Conservation (phyloP, 2,888 invertebrate species). For the Harpagoxenus sublaevis region DNA sequence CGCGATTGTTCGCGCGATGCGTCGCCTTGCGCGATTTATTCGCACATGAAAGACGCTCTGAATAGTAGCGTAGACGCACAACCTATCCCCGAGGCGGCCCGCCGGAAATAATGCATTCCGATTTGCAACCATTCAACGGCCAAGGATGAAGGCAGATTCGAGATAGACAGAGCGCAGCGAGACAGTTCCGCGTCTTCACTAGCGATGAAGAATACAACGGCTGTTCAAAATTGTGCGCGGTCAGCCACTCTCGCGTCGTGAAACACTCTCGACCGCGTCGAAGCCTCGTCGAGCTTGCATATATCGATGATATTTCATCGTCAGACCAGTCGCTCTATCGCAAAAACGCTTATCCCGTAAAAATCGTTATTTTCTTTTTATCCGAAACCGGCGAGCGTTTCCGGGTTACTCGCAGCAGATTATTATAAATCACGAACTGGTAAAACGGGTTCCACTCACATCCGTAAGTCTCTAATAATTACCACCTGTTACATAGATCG, state of each 20-base stretch:
- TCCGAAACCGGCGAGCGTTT: slow-evolving; percentile 27
- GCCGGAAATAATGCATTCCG: slow-evolving; percentile 42
- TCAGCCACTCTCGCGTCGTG: background rate
- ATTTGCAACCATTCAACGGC: slow-evolving; percentile 23
- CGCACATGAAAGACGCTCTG: slow-evolving; percentile 31
- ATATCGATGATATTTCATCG: slow-evolving; percentile 35
- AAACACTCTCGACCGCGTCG: slow-evolving; percentile 13
- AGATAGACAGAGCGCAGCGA: background rate
- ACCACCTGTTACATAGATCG: slow-evolving; percentile 22
- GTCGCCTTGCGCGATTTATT: slow-evolving; percentile 60
- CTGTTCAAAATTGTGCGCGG: slow-evolving; percentile 29
- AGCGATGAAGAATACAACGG: background rate
- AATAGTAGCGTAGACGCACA: slow-evolving; percentile 15
- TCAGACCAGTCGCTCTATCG: background rate
- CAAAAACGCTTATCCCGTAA: background rate
- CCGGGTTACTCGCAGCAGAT: slow-evolving; percentile 4
- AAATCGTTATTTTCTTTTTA: slow-evolving; percentile 24
- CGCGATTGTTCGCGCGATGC: slow-evolving; percentile 46
- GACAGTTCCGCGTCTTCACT: slow-evolving; percentile 14
- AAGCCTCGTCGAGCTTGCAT: background rate
- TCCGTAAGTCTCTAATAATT: slow-evolving; percentile 36
- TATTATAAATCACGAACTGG: slow-evolving; percentile 36
- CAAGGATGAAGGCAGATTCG: slow-evolving; percentile 23
- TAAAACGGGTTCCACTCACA: slow-evolving; percentile 30
- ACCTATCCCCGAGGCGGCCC: background rate